Base-by-base conservation (phyloP, 2,888 invertebrate species). In the Leptura quadrifasciata region DNA sequence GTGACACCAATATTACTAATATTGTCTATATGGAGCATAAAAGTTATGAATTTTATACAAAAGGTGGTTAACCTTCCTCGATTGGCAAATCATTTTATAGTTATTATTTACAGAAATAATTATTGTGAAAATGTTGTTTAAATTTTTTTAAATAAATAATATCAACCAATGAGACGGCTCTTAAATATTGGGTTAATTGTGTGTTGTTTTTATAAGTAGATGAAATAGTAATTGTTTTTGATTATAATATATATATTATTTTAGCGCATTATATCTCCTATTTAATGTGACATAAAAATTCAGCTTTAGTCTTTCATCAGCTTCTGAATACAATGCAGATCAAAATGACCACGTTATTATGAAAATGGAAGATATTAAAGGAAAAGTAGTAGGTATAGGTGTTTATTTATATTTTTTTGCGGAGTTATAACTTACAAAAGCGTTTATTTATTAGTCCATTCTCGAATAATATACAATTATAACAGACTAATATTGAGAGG, bases 1-100 rank as follows among this genome's bases (percentile, higher is more conserved):
- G 72, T 81, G 83, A 83, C 83, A 83, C 81, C 83, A 77, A 78
- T 82, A 79, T 79, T 60, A 76, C 67, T 78, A 77, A 72, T 78
- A 79, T n/a, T n/a, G 57, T 20, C 57, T 31, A 52, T 54, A 35
- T 68, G 54, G 70, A 60, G 31, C 65, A 58, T 52, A 64, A 57
- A 15, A 63, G 55, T 71, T 35, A 60, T 70, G 47, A 76, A 61
- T 72, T 72, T 69, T 72, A 78, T 55, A 47, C 54, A 63, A 70
- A n/a, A 82, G 82, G 82, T 79, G 77, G 76, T 78, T 77, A 75
- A 82, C 82, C 82, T 74, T 70, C 35, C 57, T 57, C 64, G 72
- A 76, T 79, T 80, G 54, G 63, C 78, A 76, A 79, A 81, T 72
- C 72, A 52, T 61, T 71, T 35, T 52, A 31, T 78, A 76, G 79